Percentiles rank a stretch among this genome's conserved stretches.
These are phyloP conservation scores for Malurus elegans DNA, from an alignment of 2,113 vertebrate genomes.

Conservation along the genomic window DNA sequence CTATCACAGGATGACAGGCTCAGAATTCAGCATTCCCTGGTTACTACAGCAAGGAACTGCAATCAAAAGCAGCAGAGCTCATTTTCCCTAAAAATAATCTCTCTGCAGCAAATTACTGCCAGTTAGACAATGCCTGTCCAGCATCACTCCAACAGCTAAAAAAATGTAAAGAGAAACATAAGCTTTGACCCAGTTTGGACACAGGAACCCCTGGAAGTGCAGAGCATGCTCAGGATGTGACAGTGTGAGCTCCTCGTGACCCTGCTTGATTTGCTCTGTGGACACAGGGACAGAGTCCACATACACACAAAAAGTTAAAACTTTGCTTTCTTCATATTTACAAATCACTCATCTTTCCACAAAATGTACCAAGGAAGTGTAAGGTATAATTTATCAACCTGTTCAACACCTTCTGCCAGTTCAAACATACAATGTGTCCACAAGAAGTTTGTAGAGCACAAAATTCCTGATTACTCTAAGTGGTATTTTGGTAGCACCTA, in stretches of 20 bases:
- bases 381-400: background rate
- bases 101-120: background rate
- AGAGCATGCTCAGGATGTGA: background rate
- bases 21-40: background rate
- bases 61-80: background rate
- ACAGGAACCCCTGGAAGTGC: background rate
- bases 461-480: background rate
- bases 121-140: background rate
- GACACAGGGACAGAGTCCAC: background rate
- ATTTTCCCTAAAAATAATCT: slow-evolving; percentile 3
- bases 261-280: background rate
- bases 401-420: background rate
- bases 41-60: background rate
- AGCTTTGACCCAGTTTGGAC: background rate
- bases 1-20: background rate
- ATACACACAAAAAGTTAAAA: background rate
- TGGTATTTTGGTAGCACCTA: background rate
- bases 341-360: background rate
- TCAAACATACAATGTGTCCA: background rate
- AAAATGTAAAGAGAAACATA: background rate
- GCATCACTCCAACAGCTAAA: background rate
- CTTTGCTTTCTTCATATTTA: background rate
- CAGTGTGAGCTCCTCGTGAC: background rate
- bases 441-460: background rate
- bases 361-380: background rate